Evolutionary conservation across 2,797 vertebrate genomes (phyloP), one percentile per base, ranked within the genome.

Genomic region (Muscicapa comitata): DNA sequence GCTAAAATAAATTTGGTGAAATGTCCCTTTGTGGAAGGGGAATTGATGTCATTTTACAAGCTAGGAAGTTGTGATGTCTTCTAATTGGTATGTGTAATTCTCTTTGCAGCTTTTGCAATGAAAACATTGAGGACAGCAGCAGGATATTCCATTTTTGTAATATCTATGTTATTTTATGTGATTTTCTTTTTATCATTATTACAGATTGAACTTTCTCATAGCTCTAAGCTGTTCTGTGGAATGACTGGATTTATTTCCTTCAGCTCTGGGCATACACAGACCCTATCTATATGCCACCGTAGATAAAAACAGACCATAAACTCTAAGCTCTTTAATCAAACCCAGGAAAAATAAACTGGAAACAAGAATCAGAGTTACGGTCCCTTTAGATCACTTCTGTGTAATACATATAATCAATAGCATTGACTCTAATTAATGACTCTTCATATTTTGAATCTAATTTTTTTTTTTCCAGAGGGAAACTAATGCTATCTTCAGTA

Each of bases 151-250:
- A 63, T 88, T 79, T 86, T 24, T 42, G 17, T 18, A 73, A 19
- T 61, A 89, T 58, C 40, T 73, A 4, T 61, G 33, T 58, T 73
- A 58, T 78, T 91, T 79, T 10, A 57, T 68, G 43, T 31, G 31
- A 55, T 66, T 75, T 91, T 71, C 28, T 92, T 91, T 94, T 78
- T 29, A 92, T 78, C 58, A 61, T 84, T 82, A 55, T 51, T 94
- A 62, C 12, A 87, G 67, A 76, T 4, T 70, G 47, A 74, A 58
- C 26, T 57, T 79, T 79, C 74, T 75, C 17, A 59, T n/a, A 48
- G 57, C 79, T 84, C 33, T 47, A 51, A 61, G 84, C 61, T 63
- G 10, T 61, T 71, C 65, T 73, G 19, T 55, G 48, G 48, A 86
- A 91, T 53, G 24, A 67, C 68, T 77, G 33, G 72, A 87, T 87